Base-by-base conservation (phyloP, 2,888 invertebrate species). In the Agonopterix heracliana region DNA sequence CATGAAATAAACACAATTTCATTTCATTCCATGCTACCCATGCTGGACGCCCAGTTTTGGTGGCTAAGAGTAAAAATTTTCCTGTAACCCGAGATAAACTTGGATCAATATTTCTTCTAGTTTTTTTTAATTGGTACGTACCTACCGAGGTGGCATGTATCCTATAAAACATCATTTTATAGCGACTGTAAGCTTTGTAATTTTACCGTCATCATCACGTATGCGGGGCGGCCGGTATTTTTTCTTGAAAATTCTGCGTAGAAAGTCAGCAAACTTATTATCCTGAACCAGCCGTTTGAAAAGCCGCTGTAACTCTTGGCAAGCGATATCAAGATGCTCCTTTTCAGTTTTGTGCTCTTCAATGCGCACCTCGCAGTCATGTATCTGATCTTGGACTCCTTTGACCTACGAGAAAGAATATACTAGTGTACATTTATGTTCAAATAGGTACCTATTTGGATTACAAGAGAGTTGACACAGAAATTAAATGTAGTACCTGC, bases 241-340 rank as follows among this genome's bases (percentile, higher is more conserved):
- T 71, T 95, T 97, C 68, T 93, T 94, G 66, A 94, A 97, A 49
- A 97, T 95, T 64, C 93, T 92, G 13, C 91, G 90, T 41, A 97
- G 76, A 68, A 96, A 96, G 61, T 94, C 93, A 5, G 90, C 91
- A 71, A 94, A 96, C 70, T 94, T 95, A 66, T 94, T 93, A 48
- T 94, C 93, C 41, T 88, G 90, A 0, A 92, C 89, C 7, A 90
- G 81, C 34, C 76, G 83, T 48, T 90, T 84, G 65, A 93, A 95
- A 46, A 89, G 87, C 1, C 80, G 64, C 45, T 91, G 89, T 12
- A 87, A 43, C 1, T 81, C 81, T 45, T 82, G 74, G 55, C 81
- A 81, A 1, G 58, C 55, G 0, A 41, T 10, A 0, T 68, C 76
- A 5, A 86, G 54, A 0, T 59, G 57, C n/a, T 76, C 78, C 51